Evolutionary conservation across 1,140 invertebrate species (phyloP), one percentile per base, ranked within the genome.

Genomic region (Centruroides sculpturatus): DNA sequence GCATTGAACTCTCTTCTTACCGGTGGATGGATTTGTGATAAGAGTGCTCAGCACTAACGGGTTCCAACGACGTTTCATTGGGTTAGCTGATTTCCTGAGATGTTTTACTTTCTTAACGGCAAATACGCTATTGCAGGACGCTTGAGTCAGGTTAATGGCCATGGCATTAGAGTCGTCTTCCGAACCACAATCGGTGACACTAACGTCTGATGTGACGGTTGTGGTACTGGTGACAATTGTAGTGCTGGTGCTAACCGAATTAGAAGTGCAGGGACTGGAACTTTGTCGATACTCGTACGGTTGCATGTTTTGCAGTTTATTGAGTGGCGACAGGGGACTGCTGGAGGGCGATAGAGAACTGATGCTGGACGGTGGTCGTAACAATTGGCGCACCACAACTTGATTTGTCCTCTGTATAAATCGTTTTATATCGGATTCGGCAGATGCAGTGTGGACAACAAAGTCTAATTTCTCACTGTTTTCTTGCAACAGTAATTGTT

Each of bases 1-100:
- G 75, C 97, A 99, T 71, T 98, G 90, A 5, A 99, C 96, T 62
- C 97, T 81, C 72, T 98, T 97, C 75, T 95, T 95, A 0, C 90
- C 90, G 1, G 89, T 90, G 0, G 88, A 82, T 0, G 90, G 89
- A 71, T 93, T 94, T 56, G 92, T 91, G 60, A 91, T 87, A 66
- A 91, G 86, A 0, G 87, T 90, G 4, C 89, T 89, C 60, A 92
- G 75, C 68, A 92, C 89, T 1, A 89, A 80, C 0, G 93, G 92
- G 55, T 87, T 87, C 91, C 92, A 96, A 46, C 89, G 86, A 12
- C 90, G 80, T 75, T 94, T 95, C 8, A 87, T 85, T 4, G 90
- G 89, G 36, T 87, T 88, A n/a, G 85, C 81, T 1, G 87, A 82
- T 71, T 93, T 92, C 35, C 86, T 77, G 47, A 83, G 75, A 59